Percentiles rank a stretch among this genome's conserved stretches.
Evolutionary conservation across 2,797 vertebrate genomes (phyloP).

Genomic region (Anas bahamensis): DNA sequence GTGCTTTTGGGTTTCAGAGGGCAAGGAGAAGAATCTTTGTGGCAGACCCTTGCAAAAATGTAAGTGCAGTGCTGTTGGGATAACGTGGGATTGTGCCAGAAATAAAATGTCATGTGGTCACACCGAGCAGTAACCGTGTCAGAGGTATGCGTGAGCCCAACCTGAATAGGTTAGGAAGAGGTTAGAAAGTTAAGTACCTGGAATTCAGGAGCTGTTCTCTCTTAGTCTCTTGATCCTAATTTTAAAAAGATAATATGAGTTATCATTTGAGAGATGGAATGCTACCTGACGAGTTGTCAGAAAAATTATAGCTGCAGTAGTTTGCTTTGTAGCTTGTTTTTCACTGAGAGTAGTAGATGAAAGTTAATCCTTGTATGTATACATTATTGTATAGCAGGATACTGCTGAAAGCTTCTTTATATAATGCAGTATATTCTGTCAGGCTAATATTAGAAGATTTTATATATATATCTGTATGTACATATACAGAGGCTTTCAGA

Average conservation of each 20-base stretch:
- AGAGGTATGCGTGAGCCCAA: background rate
- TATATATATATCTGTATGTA: accelerated
- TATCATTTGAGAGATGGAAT: background rate
- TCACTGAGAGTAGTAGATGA: background rate
- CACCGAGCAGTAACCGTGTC: background rate
- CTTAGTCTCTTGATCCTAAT: background rate
- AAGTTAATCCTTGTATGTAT: background rate
- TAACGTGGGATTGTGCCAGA: background rate
- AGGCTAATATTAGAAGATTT: background rate
- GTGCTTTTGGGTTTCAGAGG: background rate
- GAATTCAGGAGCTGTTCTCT: background rate
- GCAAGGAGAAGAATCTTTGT: background rate
- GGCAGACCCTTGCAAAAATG: background rate
- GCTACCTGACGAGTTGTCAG: background rate
- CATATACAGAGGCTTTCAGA: background rate
- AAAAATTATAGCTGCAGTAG: background rate
- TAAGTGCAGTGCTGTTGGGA: background rate
- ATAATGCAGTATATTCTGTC: background rate
- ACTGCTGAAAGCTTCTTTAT: background rate
- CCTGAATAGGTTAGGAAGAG: background rate
- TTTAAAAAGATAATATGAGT: background rate
- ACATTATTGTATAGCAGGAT: background rate
- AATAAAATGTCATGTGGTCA: background rate
- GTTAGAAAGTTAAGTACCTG: background rate
- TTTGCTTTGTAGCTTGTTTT: background rate